Base-by-base conservation (phyloP, 1,140 invertebrate species). In the Drosophila paulistorum region DNA sequence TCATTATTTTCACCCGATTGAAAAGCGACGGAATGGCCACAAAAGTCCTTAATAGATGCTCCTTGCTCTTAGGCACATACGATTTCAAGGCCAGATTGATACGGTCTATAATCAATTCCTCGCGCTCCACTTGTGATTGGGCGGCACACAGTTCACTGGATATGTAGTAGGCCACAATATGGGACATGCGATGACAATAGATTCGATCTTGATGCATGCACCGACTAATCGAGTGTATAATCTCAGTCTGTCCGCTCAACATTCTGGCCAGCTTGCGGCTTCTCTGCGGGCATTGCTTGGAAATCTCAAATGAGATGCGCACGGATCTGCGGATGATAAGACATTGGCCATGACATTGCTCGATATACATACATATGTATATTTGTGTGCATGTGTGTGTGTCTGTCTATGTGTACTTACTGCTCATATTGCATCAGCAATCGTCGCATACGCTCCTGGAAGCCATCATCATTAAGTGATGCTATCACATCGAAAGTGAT, bases 81-180 rank as follows among this genome's bases (percentile, higher is more conserved):
- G 80, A 48, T 5, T 67, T 71, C 6, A 90, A 64, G 66, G 74
- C 75, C 39, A 68, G 72, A 11, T 67, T 68, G 7, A 90, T 87
- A 5, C 87, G 71, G 58, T 90, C 79, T 4, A 87, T 65, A 3
- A 90, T 67, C 26, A 37, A 59, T 6, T 81, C 61, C 42, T 90
- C 79, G 7, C 42, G 58, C 35, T 89, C 77, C 0, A 79, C 60
- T 2, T 37, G 54, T 0, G 69, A 76, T 35, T 86, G 77, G 20
- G 82, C 79, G 23, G 77, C 64, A 10, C 86, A 83, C 14, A 90
- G 51, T 37, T 90, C 86, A 62, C 86, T 90, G 35, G 79, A 81
- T 65, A 90, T 90, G 48, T 82, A 90, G 20, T 65, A 81, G 51
- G 82, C 87, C 13, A 90, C 71, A 26, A 90, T 82, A n/a, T 76